phyloP scores from a whole-genome alignment of 2,888 invertebrate genomes.

The Saturnia pavonia region DNA sequence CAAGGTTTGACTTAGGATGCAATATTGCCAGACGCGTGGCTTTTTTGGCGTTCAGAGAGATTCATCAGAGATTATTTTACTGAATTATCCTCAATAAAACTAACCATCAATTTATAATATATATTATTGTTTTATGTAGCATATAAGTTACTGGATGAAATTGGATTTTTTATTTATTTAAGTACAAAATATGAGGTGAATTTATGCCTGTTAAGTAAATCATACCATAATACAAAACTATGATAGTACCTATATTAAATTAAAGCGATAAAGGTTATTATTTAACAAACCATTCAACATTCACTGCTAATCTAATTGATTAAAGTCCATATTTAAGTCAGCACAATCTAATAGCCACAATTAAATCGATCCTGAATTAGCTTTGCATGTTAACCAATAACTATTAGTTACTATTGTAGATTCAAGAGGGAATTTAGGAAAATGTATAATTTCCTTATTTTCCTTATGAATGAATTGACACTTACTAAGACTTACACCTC shows the following conservation, averaged over 20 bases:
- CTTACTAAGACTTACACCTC: not conserved
- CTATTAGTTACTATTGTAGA: not conserved
- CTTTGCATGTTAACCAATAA: not conserved
- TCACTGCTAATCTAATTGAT: constrained; percentile 11
- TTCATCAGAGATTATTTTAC: too few relatives aligned
- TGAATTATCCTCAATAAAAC: too few relatives aligned
- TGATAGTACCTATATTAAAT: not conserved
- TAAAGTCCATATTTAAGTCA: constrained; percentile 13
- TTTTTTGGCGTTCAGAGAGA: too few relatives aligned
- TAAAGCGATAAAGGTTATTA: constrained; percentile 3
- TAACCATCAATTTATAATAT: too few relatives aligned
- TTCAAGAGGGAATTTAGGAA: not conserved
- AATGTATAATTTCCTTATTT: not conserved
- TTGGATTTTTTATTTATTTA: too few relatives aligned
- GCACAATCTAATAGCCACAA: constrained; percentile 3
- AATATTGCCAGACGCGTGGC: too few relatives aligned
- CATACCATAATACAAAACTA: too few relatives aligned
- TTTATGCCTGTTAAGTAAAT: too few relatives aligned
- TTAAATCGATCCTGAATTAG: not conserved
- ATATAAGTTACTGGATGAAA: too few relatives aligned
- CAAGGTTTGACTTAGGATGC: too few relatives aligned
- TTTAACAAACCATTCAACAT: constrained; percentile 6
- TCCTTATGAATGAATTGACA: not conserved
- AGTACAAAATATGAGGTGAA: too few relatives aligned
- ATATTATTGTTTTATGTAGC: too few relatives aligned